Conservation (phyloP, 2,888 invertebrate genomes). For the Phrixothrix hirtus region DNA sequence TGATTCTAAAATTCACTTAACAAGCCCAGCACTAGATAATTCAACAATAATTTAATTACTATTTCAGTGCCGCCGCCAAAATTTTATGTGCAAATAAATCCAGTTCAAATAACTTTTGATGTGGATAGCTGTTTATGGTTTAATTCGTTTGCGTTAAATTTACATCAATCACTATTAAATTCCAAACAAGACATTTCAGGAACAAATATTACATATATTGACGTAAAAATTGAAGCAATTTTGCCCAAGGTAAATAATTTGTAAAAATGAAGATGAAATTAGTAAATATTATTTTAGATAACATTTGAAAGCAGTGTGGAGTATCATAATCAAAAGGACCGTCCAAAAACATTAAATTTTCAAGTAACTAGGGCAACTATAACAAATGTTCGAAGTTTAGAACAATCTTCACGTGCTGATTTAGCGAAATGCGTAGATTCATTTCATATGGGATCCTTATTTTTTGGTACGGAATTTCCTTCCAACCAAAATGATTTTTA, state of each 20-base stretch:
- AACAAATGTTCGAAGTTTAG: slow-evolving; percentile 69
- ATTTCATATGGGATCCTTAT: slow-evolving; percentile 74
- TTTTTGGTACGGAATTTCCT: slow-evolving; percentile 79
- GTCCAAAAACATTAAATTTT: slow-evolving; percentile 84
- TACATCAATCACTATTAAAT: slow-evolving; percentile 72
- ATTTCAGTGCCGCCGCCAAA: slow-evolving; percentile 90
- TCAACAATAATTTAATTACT: too few relatives aligned
- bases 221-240: slow-evolving; percentile 88
- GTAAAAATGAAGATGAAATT: slow-evolving; percentile 4
- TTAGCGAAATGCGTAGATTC: slow-evolving; percentile 79
- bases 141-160: slow-evolving; percentile 88
- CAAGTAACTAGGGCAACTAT: slow-evolving; percentile 77
- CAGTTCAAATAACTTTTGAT: slow-evolving; percentile 86
- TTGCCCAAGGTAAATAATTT: slow-evolving; percentile 83
- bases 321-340: slow-evolving; percentile 79
- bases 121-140: slow-evolving; percentile 89
- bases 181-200: slow-evolving; percentile 54
- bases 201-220: slow-evolving; percentile 68
- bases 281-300: slow-evolving; percentile 65
- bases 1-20: too few relatives aligned
- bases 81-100: slow-evolving; percentile 88
- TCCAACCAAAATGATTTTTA: slow-evolving; percentile 70
- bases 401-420: slow-evolving; percentile 74
- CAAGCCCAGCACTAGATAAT: too few relatives aligned
- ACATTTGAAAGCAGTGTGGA: slow-evolving; percentile 77